phyloP scores from a whole-genome alignment of 2,797 vertebrate genomes.

The Strix occidentalis region DNA sequence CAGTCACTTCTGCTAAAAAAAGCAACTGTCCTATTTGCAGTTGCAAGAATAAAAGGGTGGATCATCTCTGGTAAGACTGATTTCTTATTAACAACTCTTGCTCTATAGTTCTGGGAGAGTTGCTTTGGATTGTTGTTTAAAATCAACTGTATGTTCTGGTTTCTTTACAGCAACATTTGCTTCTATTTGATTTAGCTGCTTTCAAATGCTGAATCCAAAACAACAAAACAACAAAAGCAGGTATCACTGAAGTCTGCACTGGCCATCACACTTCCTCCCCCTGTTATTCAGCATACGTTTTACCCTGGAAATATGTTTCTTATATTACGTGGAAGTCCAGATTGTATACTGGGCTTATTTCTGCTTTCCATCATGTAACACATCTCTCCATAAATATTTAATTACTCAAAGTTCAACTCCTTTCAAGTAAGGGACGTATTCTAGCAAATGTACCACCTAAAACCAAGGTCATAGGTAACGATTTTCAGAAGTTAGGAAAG shows the following conservation, averaged over 20 bases:
- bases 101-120: neutral
- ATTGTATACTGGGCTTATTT: neutral
- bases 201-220: neutral
- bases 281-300: neutral
- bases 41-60: neutral
- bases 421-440: neutral
- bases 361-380: neutral
- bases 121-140: neutral
- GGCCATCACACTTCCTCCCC: neutral
- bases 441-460: neutral
- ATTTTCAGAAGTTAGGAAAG: neutral
- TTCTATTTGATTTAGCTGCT: neutral
- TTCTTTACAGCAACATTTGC: neutral
- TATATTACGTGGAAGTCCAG: neutral
- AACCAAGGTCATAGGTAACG: neutral
- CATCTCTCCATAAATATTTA: neutral
- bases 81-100: neutral
- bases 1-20: neutral
- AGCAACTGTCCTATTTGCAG: neutral
- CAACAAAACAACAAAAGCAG: neutral
- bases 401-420: neutral
- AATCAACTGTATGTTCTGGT: neutral
- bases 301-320: neutral
- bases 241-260: rapidly evolving
- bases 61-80: neutral